phyloP scores from a whole-genome alignment of 1,140 invertebrate species.

The Sitobion miscanthi region DNA sequence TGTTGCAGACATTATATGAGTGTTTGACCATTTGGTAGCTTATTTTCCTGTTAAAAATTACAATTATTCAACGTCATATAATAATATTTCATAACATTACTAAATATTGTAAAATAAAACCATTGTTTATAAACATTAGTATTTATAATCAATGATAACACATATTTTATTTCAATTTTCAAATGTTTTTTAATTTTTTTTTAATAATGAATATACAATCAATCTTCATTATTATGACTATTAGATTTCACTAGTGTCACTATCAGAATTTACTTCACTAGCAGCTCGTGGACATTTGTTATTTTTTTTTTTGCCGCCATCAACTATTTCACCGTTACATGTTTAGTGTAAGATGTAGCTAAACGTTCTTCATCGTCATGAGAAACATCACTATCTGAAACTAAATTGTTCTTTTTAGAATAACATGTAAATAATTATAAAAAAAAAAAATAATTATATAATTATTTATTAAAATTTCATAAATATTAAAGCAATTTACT shows the following conservation, averaged over 20 bases:
- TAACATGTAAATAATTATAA: not conserved
- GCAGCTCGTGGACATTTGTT: not conserved
- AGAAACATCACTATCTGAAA: slow-evolving; percentile 31
- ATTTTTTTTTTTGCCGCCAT: slow-evolving; percentile 23
- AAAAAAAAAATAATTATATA: not conserved
- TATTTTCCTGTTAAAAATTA: too few relatives aligned
- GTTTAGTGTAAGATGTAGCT: not conserved
- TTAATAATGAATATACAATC: too few relatives aligned
- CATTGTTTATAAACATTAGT: too few relatives aligned
- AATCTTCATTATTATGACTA: not conserved
- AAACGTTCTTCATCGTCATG: not conserved
- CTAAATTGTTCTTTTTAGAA: slow-evolving; percentile 21
- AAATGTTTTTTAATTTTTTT: too few relatives aligned
- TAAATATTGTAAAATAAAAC: too few relatives aligned
- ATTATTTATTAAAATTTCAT: not conserved
- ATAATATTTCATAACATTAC: too few relatives aligned
- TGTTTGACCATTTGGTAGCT: too few relatives aligned
- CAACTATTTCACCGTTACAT: slow-evolving; percentile 36
- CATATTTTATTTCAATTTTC: too few relatives aligned
- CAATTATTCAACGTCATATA: too few relatives aligned
- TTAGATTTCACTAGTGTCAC: slow-evolving; percentile 18
- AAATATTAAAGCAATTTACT: not conserved
- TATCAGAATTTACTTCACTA: slow-evolving; percentile 52
- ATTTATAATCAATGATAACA: too few relatives aligned
- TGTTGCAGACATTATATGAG: too few relatives aligned